phyloP scores from a whole-genome alignment of 2,797 vertebrate species.

The Acestrorhynchus altus region DNA sequence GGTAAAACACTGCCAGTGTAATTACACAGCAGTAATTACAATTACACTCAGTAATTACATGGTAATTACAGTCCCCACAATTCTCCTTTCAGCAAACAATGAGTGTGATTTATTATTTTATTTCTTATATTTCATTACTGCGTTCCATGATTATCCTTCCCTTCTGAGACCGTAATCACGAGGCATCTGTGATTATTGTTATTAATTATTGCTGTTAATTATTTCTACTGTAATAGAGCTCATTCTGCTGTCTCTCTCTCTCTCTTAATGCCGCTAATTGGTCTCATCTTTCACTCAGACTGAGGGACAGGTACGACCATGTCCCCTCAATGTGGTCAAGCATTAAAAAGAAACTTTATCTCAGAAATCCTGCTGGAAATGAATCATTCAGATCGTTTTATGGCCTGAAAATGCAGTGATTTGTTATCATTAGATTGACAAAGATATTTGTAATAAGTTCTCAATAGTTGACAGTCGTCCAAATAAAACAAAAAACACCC shows the following conservation, averaged over 20 bases:
- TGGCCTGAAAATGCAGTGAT: too few relatives aligned
- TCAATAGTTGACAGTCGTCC: too few relatives aligned
- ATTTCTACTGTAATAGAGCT: not conserved
- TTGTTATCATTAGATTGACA: too few relatives aligned
- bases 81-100: conserved; percentile 1
- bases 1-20: not conserved
- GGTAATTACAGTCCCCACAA: not conserved
- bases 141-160: not conserved
- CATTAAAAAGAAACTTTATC: not conserved
- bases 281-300: not conserved
- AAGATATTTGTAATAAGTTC: too few relatives aligned
- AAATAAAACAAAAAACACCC: too few relatives aligned
- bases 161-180: not conserved
- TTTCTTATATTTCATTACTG: not conserved
- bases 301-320: not conserved
- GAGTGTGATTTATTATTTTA: conserved; percentile 7
- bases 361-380: too few relatives aligned
- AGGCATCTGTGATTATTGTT: not conserved
- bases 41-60: not conserved
- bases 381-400: too few relatives aligned
- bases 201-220: conserved; percentile 13
- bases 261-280: not conserved
- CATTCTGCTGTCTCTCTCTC: not conserved
- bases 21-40: conserved; percentile 1
- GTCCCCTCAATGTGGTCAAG: not conserved